Percentiles rank a stretch among this genome's conserved stretches.
phyloP scores from a whole-genome alignment of 1,140 invertebrate species.

The Lysiphlebus fabarum region DNA sequence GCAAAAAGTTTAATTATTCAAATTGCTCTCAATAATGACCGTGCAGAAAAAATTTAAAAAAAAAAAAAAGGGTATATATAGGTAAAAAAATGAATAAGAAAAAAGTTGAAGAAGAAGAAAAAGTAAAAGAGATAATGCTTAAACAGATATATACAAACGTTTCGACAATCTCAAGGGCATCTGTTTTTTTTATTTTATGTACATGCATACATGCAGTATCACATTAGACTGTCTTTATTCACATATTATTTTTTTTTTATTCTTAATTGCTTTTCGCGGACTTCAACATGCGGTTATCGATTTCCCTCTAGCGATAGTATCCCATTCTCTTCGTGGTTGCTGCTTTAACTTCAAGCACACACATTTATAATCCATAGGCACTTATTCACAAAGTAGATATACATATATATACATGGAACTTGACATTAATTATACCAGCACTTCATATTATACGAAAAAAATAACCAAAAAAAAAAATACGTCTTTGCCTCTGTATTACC shows the following conservation, averaged over 20 bases:
- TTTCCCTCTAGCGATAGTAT: slow-evolving; percentile 16
- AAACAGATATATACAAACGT: slow-evolving; percentile 9
- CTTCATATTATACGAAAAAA: neutral
- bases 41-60: too few relatives aligned
- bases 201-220: neutral
- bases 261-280: slow-evolving; percentile 25
- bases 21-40: slow-evolving; percentile 13
- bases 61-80: too few relatives aligned
- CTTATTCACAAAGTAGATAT: neutral
- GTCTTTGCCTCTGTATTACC: neutral
- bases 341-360: neutral
- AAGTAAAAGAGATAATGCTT: too few relatives aligned
- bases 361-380: neutral
- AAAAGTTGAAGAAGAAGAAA: neutral
- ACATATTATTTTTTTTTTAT: slow-evolving; percentile 11
- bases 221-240: neutral
- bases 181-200: slow-evolving; percentile 9
- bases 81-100: too few relatives aligned
- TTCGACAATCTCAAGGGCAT: slow-evolving; percentile 7
- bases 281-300: slow-evolving; percentile 19
- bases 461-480: neutral
- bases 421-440: slow-evolving; percentile 10
- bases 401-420: slow-evolving; percentile 9
- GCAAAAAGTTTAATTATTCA: slow-evolving; percentile 13
- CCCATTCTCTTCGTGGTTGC: slow-evolving; percentile 12